Percentiles rank a stretch among this genome's conserved stretches.
Evolutionary conservation across 2,888 invertebrate genomes (phyloP).

Genomic region (Tolmerus cingulatus): DNA sequence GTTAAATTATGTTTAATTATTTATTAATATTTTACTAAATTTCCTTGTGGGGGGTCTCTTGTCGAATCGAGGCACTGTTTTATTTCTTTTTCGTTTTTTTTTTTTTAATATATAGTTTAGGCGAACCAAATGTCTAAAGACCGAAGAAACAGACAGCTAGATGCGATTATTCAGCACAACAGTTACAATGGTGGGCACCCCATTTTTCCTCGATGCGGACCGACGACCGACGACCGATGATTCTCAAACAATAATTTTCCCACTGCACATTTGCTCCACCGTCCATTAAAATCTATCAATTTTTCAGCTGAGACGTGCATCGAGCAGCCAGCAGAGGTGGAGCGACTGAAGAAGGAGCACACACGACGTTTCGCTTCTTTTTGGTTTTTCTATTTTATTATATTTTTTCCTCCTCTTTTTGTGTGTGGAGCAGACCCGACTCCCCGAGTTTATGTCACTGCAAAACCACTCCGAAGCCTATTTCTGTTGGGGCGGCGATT

Average conservation of each 20-base stretch:
- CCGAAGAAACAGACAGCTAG: neutral
- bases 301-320: conserved; percentile 10
- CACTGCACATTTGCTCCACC: neutral
- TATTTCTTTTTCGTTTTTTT: neutral
- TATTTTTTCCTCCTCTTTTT: neutral
- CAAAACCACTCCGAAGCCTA: neutral
- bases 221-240: neutral
- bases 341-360: neutral
- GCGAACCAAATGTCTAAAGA: neutral
- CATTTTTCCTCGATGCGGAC: neutral
- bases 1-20: neutral
- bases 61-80: neutral
- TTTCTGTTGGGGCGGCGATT: neutral
- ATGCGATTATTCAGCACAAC: neutral
- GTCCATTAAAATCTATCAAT: conserved; percentile 22
- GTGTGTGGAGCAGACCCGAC: neutral
- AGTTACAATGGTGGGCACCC: neutral
- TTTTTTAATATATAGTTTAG: neutral
- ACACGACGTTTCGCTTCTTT: neutral
- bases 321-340: neutral
- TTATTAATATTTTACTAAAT: neutral
- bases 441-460: neutral
- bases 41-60: neutral
- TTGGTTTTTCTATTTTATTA: neutral
- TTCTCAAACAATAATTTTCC: neutral